Percentiles rank a stretch among this genome's conserved stretches.
phyloP scores from a whole-genome alignment of 2,888 invertebrate species.

The Nomada fucata region DNA sequence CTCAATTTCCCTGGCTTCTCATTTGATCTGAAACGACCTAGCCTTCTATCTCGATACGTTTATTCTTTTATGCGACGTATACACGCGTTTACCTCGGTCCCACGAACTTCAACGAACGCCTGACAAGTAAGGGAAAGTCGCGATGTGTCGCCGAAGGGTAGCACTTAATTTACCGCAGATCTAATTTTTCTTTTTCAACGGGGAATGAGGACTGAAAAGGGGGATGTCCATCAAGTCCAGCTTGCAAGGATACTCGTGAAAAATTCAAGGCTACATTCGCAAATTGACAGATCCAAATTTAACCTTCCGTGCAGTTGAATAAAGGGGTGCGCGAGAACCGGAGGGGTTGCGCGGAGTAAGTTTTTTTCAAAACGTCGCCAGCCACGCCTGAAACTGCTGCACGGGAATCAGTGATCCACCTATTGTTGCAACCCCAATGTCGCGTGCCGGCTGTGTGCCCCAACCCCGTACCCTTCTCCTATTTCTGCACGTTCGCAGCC shows the following conservation, averaged over 20 bases:
- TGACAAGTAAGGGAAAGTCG: too few species aligned
- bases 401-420: slow-evolving; percentile 53
- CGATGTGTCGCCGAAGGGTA: too few species aligned
- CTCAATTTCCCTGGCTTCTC: too few species aligned
- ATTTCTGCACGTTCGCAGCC: slow-evolving; percentile 17
- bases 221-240: background rate
- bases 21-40: too few species aligned
- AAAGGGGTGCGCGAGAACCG: background rate
- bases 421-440: slow-evolving; percentile 66
- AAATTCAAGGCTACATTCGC: slow-evolving; percentile 59
- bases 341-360: slow-evolving; percentile 12
- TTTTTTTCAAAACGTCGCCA: slow-evolving; percentile 46
- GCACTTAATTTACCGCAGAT: too few species aligned
- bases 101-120: too few species aligned
- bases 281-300: slow-evolving; percentile 64
- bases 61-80: too few species aligned
- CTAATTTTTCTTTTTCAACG: too few species aligned
- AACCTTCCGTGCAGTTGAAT: slow-evolving; percentile 28
- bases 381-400: slow-evolving; percentile 37
- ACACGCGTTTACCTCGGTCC: too few species aligned
- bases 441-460: slow-evolving; percentile 74
- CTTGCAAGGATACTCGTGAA: slow-evolving; percentile 41
- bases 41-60: too few species aligned
- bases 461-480: slow-evolving; percentile 23
- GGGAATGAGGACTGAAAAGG: too few species aligned